Percentiles rank a stretch among this genome's conserved stretches.
Conservation (phyloP, 2,797 vertebrate genomes). For the Morelia viridis region DNA sequence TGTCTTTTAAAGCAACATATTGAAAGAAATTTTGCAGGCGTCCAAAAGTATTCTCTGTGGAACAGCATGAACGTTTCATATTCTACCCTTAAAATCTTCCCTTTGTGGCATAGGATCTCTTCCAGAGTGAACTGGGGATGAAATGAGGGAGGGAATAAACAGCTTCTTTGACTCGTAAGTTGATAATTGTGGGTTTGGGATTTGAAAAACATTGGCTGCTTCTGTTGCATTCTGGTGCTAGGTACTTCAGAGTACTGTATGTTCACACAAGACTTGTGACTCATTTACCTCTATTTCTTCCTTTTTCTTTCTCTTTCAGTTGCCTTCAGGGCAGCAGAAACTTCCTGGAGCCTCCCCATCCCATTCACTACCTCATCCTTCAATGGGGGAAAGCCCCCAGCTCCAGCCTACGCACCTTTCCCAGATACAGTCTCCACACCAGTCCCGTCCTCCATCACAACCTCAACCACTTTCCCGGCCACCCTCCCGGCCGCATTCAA, state of each 20-base stretch:
- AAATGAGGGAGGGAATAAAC: neutral
- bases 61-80: neutral
- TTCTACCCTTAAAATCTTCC: neutral
- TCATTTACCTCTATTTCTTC: constrained; percentile 19
- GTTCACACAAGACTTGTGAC: neutral
- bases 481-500: constrained; percentile 72
- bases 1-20: neutral
- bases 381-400: constrained; percentile 83
- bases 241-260: neutral
- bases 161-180: neutral
- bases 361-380: constrained; percentile 77
- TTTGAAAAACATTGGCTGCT: neutral
- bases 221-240: neutral
- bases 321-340: constrained; percentile 85
- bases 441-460: constrained; percentile 78
- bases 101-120: neutral
- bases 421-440: constrained; percentile 84
- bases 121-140: neutral
- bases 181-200: neutral
- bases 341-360: constrained; percentile 86
- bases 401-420: constrained; percentile 80
- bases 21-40: neutral
- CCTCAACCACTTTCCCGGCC: constrained; percentile 74
- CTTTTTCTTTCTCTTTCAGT: constrained; percentile 70
- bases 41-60: neutral